phyloP scores from a whole-genome alignment of 2,113 vertebrate genomes.

The Connochaetes taurinus region DNA sequence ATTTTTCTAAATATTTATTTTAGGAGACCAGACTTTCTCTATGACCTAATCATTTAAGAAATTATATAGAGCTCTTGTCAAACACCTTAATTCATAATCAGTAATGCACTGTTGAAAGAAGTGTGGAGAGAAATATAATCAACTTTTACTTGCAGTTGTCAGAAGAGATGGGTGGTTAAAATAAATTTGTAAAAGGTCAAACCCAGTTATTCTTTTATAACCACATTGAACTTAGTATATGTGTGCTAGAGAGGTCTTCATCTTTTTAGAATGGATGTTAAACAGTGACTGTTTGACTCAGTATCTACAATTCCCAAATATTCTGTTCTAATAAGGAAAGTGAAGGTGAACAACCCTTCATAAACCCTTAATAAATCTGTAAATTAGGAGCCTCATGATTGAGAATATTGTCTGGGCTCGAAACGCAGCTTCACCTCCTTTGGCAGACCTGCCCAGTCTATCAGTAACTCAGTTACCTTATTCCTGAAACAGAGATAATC shows the following conservation, averaged over 20 bases:
- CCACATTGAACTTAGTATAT: background rate
- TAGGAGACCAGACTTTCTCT: constrained; percentile 36
- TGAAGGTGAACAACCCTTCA: background rate
- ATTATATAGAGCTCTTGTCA: background rate
- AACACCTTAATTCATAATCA: constrained; percentile 28
- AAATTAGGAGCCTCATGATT: background rate
- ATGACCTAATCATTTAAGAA: constrained; percentile 14
- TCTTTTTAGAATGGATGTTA: constrained; percentile 41
- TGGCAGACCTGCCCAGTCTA: background rate
- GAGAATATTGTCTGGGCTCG: background rate
- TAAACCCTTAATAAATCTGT: background rate
- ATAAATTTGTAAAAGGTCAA: constrained; percentile 35
- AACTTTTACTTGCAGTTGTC: background rate
- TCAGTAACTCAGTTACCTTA: background rate
- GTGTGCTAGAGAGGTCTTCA: background rate
- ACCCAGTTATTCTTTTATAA: background rate
- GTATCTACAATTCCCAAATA: background rate
- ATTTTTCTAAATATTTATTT: constrained; percentile 30
- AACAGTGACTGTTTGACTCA: constrained; percentile 6
- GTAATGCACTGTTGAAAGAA: background rate
- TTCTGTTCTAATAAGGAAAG: constrained; percentile 11
- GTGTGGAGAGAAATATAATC: background rate
- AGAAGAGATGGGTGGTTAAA: background rate
- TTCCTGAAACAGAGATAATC: background rate
- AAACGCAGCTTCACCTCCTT: background rate